These are phyloP conservation scores for Parazoanthus atlanticus DNA, from an alignment of 92 coral and sea anemone species.

Conservation along the genomic window DNA sequence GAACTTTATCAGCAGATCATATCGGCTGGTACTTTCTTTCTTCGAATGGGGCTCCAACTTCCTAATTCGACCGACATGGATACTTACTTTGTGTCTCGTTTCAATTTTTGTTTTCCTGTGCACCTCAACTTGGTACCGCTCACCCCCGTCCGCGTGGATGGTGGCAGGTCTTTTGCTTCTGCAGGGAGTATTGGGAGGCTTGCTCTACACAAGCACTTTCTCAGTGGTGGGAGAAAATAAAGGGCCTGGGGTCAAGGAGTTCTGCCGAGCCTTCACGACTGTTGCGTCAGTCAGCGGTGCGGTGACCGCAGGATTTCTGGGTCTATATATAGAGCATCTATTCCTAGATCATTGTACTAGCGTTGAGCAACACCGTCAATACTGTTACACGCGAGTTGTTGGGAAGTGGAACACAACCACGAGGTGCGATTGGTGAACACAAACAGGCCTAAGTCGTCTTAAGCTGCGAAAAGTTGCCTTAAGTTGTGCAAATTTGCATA, in stretches of 20 bases:
- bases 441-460: neutral
- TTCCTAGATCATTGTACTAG: slow-evolving; percentile 40
- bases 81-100: slow-evolving; percentile 27
- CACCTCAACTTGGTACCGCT: slow-evolving; percentile 38
- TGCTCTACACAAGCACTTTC: slow-evolving; percentile 54
- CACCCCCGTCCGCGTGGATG: slow-evolving; percentile 45
- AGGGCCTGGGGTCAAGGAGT: slow-evolving; percentile 33
- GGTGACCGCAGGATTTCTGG: slow-evolving; percentile 44
- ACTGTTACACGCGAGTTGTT: slow-evolving; percentile 48
- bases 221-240: slow-evolving; percentile 46
- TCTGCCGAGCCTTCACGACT: slow-evolving; percentile 51
- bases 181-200: slow-evolving; percentile 27
- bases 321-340: slow-evolving; percentile 23
- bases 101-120: slow-evolving; percentile 39
- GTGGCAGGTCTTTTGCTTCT: slow-evolving; percentile 37
- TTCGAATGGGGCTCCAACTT: slow-evolving; percentile 13
- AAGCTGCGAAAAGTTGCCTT: too few relatives aligned
- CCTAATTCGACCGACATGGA: slow-evolving; percentile 46
- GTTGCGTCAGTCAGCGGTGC: slow-evolving; percentile 48
- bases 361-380: slow-evolving; percentile 28
- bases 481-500: too few relatives aligned
- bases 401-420: slow-evolving; percentile 40
- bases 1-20: slow-evolving; percentile 41
- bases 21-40: slow-evolving; percentile 28
- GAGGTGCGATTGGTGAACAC: slow-evolving; percentile 31